A percentile compares a stretch with the other conserved stretches of the same genome.
These are phyloP conservation scores for Andrena haemorrhoa DNA, from an alignment of 2,888 invertebrate species.

Conservation along the genomic window DNA sequence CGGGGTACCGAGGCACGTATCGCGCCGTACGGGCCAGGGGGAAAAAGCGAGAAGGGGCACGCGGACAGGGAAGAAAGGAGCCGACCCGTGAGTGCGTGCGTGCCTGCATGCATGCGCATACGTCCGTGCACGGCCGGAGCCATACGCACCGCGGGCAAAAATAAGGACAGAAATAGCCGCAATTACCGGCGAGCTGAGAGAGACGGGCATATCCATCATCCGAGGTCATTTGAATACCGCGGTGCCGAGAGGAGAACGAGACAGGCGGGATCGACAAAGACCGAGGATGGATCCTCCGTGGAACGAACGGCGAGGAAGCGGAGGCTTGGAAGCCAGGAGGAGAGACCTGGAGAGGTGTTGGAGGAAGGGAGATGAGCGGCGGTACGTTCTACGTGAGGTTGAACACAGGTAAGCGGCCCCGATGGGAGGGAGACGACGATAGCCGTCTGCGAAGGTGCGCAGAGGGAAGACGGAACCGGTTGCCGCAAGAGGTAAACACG, in stretches of 20 bases:
- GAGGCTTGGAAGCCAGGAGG: constrained; percentile 34
- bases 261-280: constrained; percentile 49
- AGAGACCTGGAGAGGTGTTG: constrained; percentile 46
- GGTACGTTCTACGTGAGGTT: constrained; percentile 44
- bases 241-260: constrained; percentile 59
- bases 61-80: constrained; percentile 29
- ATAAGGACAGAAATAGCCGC: constrained; percentile 76
- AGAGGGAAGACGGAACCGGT: constrained; percentile 76
- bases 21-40: constrained; percentile 32
- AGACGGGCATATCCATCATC: constrained; percentile 75
- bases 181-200: constrained; percentile 73
- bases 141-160: constrained; percentile 68
- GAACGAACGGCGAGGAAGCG: constrained; percentile 33
- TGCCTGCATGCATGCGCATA: constrained; percentile 34
- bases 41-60: neutral
- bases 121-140: constrained; percentile 51
- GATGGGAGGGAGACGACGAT: constrained; percentile 42
- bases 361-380: constrained; percentile 27
- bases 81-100: constrained; percentile 44
- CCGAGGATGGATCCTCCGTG: constrained; percentile 12
- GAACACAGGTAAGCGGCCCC: constrained; percentile 44
- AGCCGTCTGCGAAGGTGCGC: constrained; percentile 43
- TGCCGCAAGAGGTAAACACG: constrained; percentile 82
- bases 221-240: constrained; percentile 79
- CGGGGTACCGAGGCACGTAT: constrained; percentile 62